phyloP scores from a whole-genome alignment of 2,888 invertebrate genomes.

The Volucella inflata region DNA sequence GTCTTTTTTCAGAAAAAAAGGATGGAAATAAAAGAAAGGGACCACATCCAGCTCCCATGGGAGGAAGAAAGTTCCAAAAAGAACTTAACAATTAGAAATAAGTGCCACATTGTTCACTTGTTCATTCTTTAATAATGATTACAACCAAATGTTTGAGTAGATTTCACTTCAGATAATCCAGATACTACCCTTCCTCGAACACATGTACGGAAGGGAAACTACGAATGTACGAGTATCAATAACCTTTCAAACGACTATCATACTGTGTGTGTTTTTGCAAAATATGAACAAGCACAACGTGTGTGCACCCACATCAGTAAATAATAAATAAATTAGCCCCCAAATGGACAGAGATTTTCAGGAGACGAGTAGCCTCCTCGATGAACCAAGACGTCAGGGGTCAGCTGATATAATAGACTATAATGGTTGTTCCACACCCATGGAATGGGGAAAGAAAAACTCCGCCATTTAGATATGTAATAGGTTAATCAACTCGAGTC shows the following conservation, averaged over 20 bases:
- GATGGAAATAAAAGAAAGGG: neutral
- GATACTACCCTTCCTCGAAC: too few relatives aligned
- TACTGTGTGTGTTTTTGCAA: neutral
- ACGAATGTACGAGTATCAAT: neutral
- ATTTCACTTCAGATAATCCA: constrained; percentile 3
- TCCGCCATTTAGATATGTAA: neutral
- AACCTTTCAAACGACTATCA: constrained; percentile 10
- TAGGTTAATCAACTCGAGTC: constrained; percentile 6
- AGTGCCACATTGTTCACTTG: constrained; percentile 1
- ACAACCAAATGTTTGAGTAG: constrained; percentile 19
- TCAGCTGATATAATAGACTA: neutral
- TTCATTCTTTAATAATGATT: constrained; percentile 1
- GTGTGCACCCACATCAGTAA: neutral
- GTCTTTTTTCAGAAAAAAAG: neutral
- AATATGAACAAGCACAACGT: constrained; percentile 20
- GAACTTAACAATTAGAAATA: constrained; percentile 36
- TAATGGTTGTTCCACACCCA: too few relatives aligned
- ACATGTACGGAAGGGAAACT: too few relatives aligned
- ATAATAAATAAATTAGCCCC: constrained; percentile 25
- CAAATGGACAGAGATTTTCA: neutral
- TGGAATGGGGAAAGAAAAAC: neutral
- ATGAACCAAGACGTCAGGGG: too few relatives aligned
- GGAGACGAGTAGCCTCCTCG: neutral
- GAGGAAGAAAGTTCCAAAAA: constrained; percentile 28
- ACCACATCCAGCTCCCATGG: constrained; percentile 2